These are phyloP conservation scores for Philereme vetulata DNA, from an alignment of 2,888 invertebrate genomes.

Conservation along the genomic window DNA sequence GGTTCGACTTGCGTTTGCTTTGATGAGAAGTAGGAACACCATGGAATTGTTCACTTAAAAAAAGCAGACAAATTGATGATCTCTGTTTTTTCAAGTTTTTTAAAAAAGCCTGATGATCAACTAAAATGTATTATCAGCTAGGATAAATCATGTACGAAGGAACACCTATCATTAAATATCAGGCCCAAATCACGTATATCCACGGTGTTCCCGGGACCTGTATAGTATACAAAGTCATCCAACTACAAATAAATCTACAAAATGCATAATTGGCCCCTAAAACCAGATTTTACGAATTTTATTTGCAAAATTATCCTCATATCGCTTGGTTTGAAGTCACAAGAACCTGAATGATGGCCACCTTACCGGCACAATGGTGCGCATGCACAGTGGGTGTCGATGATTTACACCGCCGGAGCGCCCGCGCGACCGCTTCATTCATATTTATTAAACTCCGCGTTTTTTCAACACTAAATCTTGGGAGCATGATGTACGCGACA, in stretches of 20 bases:
- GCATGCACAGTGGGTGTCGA: slow-evolving; percentile 74
- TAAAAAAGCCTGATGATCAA: too few species aligned
- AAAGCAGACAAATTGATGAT: too few species aligned
- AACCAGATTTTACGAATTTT: neutral
- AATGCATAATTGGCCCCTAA: too few species aligned
- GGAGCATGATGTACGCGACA: slow-evolving; percentile 63
- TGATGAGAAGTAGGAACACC: slow-evolving; percentile 30
- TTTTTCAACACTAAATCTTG: slow-evolving; percentile 71
- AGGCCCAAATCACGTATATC: too few species aligned
- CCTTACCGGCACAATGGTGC: slow-evolving; percentile 49
- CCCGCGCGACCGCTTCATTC: slow-evolving; percentile 65
- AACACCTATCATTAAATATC: too few species aligned
- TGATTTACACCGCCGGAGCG: slow-evolving; percentile 66
- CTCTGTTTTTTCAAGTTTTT: too few species aligned
- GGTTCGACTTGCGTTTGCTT: slow-evolving; percentile 29
- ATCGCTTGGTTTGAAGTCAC: slow-evolving; percentile 30
- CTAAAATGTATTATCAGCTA: too few species aligned
- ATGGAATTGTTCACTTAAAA: slow-evolving; percentile 6
- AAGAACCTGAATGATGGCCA: slow-evolving; percentile 29
- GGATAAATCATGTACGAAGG: too few species aligned
- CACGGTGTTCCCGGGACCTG: too few species aligned
- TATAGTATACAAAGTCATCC: too few species aligned
- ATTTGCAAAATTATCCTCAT: slow-evolving; percentile 11
- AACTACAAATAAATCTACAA: too few species aligned
- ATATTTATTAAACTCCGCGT: slow-evolving; percentile 73